A percentile compares a stretch with the other conserved stretches of the same genome.
phyloP scores from a whole-genome alignment of 1,140 invertebrate genomes.

The Drosophila ogumai region DNA sequence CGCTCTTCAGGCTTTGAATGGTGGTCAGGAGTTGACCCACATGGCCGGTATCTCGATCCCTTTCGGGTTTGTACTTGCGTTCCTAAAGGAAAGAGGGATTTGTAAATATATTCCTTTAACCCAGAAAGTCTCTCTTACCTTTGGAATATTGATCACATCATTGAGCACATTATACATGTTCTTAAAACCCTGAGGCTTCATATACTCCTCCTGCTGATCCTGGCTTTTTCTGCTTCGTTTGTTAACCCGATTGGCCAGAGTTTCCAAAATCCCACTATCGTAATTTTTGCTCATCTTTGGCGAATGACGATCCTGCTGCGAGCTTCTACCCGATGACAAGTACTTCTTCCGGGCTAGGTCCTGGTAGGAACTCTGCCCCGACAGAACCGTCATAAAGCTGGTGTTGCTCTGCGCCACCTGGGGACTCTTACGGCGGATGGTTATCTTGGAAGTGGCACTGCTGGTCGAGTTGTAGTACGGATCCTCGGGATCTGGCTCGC shows the following conservation, averaged over 20 bases:
- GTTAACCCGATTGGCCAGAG: constrained; percentile 5
- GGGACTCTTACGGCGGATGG: constrained; percentile 31
- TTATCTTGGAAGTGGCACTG: constrained; percentile 46
- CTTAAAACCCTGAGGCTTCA: constrained; percentile 36
- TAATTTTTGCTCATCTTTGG: constrained; percentile 3
- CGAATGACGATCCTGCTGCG: neutral
- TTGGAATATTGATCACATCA: constrained; percentile 64
- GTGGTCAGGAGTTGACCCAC: constrained; percentile 57
- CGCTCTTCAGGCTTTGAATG: constrained; percentile 62
- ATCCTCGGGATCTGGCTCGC: constrained; percentile 32
- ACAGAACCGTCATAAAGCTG: constrained; percentile 68
- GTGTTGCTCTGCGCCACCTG: constrained; percentile 48
- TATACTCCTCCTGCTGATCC: constrained; percentile 39
- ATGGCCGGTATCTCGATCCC: constrained; percentile 22
- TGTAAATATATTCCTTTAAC: neutral
- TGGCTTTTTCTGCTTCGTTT: neutral
- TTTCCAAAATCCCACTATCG: constrained; percentile 26
- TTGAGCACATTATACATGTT: constrained; percentile 67
- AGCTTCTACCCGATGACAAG: neutral
- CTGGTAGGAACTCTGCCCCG: constrained; percentile 31
- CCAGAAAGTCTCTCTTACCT: neutral
- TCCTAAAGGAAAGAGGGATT: constrained; percentile 1
- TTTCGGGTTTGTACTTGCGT: constrained; percentile 27
- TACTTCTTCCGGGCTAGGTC: constrained; percentile 1
- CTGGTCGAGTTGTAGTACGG: constrained; percentile 32